Evolutionary conservation across 2,888 invertebrate species (phyloP).

Genomic region (Amphipoea lucens): DNA sequence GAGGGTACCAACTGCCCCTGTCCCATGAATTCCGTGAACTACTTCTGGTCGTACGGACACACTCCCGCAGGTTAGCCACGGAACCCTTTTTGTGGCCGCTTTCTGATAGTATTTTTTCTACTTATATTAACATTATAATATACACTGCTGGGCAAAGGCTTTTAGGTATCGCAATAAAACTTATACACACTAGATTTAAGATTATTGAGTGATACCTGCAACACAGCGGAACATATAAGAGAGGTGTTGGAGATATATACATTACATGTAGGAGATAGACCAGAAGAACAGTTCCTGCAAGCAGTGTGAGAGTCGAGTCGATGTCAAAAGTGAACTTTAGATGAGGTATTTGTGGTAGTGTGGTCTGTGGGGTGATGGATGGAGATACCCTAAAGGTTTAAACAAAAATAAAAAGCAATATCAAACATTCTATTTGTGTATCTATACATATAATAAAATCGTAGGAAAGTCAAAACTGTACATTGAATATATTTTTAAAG

Average conservation of each 20-base stretch:
- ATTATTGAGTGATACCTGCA: not conserved
- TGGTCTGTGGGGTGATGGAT: too few species aligned
- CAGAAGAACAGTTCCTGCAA: not conserved
- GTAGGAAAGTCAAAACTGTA: too few species aligned
- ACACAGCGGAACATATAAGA: conserved; percentile 54
- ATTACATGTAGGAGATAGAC: not conserved
- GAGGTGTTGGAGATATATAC: conserved; percentile 1
- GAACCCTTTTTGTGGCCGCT: conserved; percentile 16
- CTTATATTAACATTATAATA: conserved; percentile 3
- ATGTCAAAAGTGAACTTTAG: not conserved
- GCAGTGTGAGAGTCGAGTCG: not conserved
- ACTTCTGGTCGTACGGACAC: conserved; percentile 3
- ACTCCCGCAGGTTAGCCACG: not conserved
- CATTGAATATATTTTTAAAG: too few species aligned
- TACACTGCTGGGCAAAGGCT: conserved; percentile 28
- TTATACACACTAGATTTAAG: conserved; percentile 31
- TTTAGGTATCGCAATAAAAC: conserved; percentile 23
- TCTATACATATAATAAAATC: too few species aligned
- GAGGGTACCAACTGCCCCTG: not conserved
- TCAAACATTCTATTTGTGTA: not conserved
- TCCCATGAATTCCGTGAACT: not conserved
- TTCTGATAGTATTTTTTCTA: conserved; percentile 14
- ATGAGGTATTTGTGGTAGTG: not conserved
- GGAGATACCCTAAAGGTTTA: not conserved
- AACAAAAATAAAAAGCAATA: not conserved